These are phyloP conservation scores for Halcyon chelicuti DNA, from an alignment of 2,797 vertebrate genomes.

Conservation along the genomic window DNA sequence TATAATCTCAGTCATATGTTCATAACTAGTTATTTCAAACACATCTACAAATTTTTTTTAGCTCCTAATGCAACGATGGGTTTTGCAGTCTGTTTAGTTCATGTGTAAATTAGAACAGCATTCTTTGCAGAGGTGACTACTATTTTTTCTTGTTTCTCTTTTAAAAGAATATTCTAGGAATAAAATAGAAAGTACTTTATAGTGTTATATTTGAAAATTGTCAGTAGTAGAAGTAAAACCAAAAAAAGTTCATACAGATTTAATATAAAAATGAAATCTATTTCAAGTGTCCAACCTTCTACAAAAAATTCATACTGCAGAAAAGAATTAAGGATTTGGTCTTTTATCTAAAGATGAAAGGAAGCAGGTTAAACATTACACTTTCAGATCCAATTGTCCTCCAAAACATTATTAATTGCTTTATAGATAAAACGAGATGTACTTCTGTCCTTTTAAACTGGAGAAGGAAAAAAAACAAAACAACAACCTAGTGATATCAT, in stretches of 20 bases:
- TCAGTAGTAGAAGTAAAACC: not conserved
- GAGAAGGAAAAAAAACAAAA: not conserved
- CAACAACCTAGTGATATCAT: accelerated
- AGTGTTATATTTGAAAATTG: not conserved
- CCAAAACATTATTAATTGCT: not conserved
- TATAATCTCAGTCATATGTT: not conserved
- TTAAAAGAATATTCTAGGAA: not conserved
- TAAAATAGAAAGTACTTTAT: not conserved
- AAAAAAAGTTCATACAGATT: not conserved
- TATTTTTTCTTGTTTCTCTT: not conserved
- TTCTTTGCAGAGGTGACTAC: not conserved
- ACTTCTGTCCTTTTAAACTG: not conserved
- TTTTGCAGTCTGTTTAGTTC: not conserved
- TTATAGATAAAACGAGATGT: not conserved
- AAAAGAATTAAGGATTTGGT: not conserved
- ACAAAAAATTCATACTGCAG: not conserved
- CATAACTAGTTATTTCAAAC: not conserved
- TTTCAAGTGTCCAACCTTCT: not conserved
- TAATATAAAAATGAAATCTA: not conserved
- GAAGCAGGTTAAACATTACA: not conserved
- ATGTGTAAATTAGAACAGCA: not conserved
- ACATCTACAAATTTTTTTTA: not conserved
- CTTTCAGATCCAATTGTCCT: not conserved
- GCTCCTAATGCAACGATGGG: not conserved
- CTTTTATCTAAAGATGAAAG: not conserved